Conservation (phyloP, 2,797 vertebrate species). For the Falco berigora region DNA sequence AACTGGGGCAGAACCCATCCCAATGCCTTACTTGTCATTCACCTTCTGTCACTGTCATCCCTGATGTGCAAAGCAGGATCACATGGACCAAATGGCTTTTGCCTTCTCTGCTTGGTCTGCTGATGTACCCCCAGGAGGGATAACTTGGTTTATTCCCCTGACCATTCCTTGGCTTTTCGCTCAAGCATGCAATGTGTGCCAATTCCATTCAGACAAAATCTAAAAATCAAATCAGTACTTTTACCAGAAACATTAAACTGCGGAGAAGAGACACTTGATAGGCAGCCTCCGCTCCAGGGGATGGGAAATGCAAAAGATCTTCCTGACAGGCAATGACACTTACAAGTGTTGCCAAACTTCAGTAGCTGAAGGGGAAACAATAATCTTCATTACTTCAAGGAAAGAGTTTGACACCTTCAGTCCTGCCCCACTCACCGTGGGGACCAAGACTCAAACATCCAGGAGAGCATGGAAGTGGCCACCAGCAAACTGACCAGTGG, state of each 20-base stretch:
- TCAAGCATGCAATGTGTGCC: background rate
- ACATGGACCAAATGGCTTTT: background rate
- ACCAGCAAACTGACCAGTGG: background rate
- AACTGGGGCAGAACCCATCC: accelerated
- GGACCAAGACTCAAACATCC: background rate
- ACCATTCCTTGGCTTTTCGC: background rate
- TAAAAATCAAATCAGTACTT: conserved; percentile 7
- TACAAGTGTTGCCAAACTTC: background rate
- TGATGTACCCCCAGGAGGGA: background rate
- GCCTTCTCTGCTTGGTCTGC: background rate
- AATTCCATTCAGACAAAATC: background rate
- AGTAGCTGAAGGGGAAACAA: background rate
- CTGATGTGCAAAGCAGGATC: background rate
- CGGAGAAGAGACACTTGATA: conserved; percentile 24
- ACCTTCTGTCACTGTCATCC: background rate
- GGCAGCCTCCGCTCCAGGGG: conserved; percentile 47
- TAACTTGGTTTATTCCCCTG: background rate
- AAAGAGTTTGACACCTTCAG: background rate
- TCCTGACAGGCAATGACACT: conserved; percentile 20
- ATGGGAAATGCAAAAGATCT: background rate
- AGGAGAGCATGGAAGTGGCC: background rate
- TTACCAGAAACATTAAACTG: conserved; percentile 6
- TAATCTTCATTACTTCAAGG: background rate
- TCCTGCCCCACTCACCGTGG: accelerated
- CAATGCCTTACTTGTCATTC: accelerated